Percentiles rank a stretch among this genome's conserved stretches.
These are phyloP conservation scores for Thereva unica DNA, from an alignment of 2,888 invertebrate genomes.

Conservation along the genomic window DNA sequence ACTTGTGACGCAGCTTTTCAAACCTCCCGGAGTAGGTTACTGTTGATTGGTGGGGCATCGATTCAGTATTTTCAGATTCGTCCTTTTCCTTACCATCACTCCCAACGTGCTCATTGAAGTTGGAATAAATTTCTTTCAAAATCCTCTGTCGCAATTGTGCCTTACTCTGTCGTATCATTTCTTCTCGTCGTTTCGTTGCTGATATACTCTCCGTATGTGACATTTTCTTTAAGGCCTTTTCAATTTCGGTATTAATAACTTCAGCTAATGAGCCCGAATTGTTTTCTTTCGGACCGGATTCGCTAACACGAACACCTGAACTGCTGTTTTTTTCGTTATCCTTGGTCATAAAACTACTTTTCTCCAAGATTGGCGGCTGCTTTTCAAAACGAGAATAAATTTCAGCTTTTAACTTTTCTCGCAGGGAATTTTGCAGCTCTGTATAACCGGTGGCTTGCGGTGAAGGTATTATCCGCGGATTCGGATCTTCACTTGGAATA, in stretches of 20 bases:
- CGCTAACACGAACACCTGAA: too few species aligned
- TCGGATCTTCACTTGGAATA: too few species aligned
- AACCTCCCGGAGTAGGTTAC: too few species aligned
- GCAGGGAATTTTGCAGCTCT: too few species aligned
- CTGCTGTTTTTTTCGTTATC: too few species aligned
- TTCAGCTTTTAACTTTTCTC: too few species aligned
- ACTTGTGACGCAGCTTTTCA: constrained; percentile 9
- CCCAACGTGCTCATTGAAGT: constrained; percentile 14
- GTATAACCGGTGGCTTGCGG: too few species aligned
- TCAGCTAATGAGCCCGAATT: constrained; percentile 1
- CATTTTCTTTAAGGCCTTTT: constrained; percentile 32
- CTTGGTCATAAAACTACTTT: too few species aligned
- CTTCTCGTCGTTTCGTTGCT: constrained; percentile 23
- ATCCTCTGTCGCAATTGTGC: constrained; percentile 23
- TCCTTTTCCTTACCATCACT: neutral
- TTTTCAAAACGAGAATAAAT: too few species aligned
- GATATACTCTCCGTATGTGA: neutral
- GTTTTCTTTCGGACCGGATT: too few species aligned
- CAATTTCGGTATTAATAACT: constrained; percentile 35
- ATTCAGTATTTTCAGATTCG: neutral
- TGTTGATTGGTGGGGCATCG: neutral
- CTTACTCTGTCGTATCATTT: constrained; percentile 28
- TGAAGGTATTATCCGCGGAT: too few species aligned
- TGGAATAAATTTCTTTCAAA: constrained; percentile 30
- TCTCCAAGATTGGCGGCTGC: too few species aligned